Percentiles rank a stretch among this genome's conserved stretches.
These are phyloP conservation scores for Epirrhoe tristata DNA, from an alignment of 2,888 invertebrate species.

Conservation along the genomic window DNA sequence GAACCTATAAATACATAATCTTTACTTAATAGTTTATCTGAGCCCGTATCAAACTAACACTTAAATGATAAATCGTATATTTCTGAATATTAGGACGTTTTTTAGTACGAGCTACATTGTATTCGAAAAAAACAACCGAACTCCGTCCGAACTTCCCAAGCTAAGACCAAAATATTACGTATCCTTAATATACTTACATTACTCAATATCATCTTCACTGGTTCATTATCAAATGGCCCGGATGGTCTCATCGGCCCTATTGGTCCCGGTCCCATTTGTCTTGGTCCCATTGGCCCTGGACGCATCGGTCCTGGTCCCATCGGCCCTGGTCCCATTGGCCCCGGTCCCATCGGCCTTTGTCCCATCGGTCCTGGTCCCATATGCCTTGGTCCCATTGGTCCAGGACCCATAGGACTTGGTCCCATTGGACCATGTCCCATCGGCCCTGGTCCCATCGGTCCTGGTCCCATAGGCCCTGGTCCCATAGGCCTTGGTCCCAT, in stretches of 20 bases:
- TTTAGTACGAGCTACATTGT: too few relatives aligned
- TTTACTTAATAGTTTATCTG: too few relatives aligned
- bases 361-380: slow-evolving; percentile 25
- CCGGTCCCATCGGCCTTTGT: slow-evolving; percentile 24
- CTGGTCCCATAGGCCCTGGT: slow-evolving; percentile 12
- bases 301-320: slow-evolving; percentile 28
- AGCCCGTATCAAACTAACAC: too few relatives aligned
- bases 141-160: too few relatives aligned
- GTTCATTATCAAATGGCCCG: slow-evolving; percentile 34
- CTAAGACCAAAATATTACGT: too few relatives aligned
- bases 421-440: slow-evolving; percentile 24
- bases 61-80: too few relatives aligned
- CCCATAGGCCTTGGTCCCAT: slow-evolving; percentile 15
- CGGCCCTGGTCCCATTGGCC: slow-evolving; percentile 30
- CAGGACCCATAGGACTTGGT: slow-evolving; percentile 14
- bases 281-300: slow-evolving; percentile 11
- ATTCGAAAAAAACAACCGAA: too few relatives aligned
- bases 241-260: slow-evolving; percentile 14
- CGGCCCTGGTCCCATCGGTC: slow-evolving; percentile 17
- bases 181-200: slow-evolving; percentile 27
- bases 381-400: slow-evolving; percentile 28
- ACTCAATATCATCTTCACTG: slow-evolving; percentile 49
- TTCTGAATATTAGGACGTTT: too few relatives aligned
- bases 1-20: too few relatives aligned
- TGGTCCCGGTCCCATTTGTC: slow-evolving; percentile 23